Conservation (phyloP, 2,113 vertebrate species). For the Thymallus thymallus region DNA sequence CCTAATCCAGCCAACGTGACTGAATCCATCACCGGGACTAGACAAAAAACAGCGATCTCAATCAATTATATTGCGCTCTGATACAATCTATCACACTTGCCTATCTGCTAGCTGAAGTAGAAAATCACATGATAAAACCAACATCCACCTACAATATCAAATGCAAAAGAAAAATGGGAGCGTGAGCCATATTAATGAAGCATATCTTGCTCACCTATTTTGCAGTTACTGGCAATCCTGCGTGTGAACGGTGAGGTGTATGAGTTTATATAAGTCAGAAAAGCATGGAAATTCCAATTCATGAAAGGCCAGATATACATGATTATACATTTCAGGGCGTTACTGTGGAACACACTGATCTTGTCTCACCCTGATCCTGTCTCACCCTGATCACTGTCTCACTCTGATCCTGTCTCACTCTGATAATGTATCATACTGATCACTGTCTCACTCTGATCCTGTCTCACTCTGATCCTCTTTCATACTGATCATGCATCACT, state of each 20-base stretch:
- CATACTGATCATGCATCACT: constrained; percentile 6
- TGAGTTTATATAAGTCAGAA: constrained; percentile 61
- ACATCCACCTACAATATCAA: constrained; percentile 53
- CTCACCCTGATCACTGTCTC: too few relatives aligned
- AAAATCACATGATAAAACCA: constrained; percentile 63
- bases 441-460: too few relatives aligned
- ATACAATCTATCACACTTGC: constrained; percentile 33
- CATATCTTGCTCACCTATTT: constrained; percentile 48
- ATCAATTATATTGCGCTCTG: constrained; percentile 48
- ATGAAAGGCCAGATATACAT: constrained; percentile 48
- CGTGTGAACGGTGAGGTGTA: constrained; percentile 26
- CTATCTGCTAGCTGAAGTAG: constrained; percentile 56
- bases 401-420: constrained; percentile 10
- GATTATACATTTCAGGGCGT: constrained; percentile 39
- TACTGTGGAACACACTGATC: constrained; percentile 46
- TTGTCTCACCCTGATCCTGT: too few relatives aligned
- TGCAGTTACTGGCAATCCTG: constrained; percentile 30
- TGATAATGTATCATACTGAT: too few relatives aligned
- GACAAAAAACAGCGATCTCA: constrained; percentile 40
- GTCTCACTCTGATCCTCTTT: too few relatives aligned
- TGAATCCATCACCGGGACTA: constrained; percentile 36
- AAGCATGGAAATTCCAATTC: constrained; percentile 66
- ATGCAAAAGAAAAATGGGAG: constrained; percentile 52
- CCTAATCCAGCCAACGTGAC: constrained; percentile 32
- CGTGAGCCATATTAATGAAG: constrained; percentile 60